Evolutionary conservation across 2,797 vertebrate species (phyloP).

Genomic region (Tadarida brasiliensis): DNA sequence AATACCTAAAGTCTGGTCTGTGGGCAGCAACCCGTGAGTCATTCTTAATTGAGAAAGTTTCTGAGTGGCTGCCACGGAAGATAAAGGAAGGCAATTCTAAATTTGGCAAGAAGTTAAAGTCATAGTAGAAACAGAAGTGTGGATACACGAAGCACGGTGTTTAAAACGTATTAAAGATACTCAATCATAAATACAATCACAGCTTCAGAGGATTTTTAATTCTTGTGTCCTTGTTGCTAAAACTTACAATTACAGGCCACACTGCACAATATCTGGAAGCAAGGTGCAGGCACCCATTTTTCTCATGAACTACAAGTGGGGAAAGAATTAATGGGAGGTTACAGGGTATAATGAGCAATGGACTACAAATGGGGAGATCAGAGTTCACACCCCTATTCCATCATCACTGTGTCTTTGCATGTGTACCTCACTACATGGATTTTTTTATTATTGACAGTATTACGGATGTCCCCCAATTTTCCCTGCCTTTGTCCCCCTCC

Average conservation of each 20-base stretch:
- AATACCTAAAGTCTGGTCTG: not conserved
- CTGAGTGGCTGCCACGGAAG: not conserved
- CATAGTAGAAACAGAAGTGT: not conserved
- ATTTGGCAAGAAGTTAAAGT: not conserved
- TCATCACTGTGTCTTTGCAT: not conserved
- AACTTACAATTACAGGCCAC: not conserved
- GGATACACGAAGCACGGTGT: not conserved
- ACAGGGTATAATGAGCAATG: not conserved
- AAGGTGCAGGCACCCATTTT: not conserved
- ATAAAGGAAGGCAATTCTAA: not conserved
- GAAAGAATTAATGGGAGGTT: not conserved
- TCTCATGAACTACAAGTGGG: not conserved
- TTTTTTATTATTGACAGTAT: not conserved
- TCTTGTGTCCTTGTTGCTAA: not conserved
- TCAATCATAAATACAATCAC: not conserved
- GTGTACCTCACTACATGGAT: not conserved
- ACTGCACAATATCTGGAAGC: not conserved
- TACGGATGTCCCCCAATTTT: too few relatives aligned
- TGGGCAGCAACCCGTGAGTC: not conserved
- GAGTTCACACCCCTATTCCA: not conserved
- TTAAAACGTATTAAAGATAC: not conserved
- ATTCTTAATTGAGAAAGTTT: constrained; percentile 3
- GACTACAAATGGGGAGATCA: not conserved
- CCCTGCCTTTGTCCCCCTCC: too few relatives aligned
- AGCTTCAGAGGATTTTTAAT: not conserved